Evolutionary conservation across 2,797 vertebrate genomes (phyloP).

Genomic region (Tragelaphus eurycerus): DNA sequence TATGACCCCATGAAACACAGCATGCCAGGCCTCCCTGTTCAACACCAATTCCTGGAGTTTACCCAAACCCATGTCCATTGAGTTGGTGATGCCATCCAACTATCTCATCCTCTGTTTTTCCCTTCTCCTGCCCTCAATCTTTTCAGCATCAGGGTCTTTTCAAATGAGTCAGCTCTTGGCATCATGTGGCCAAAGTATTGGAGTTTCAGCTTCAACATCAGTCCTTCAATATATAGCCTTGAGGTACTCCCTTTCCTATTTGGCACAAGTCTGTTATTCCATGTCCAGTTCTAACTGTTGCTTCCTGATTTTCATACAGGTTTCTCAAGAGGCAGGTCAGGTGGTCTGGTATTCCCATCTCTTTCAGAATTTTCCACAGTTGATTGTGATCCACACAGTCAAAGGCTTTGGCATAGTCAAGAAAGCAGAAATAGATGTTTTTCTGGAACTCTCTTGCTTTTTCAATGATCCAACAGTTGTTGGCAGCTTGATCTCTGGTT

Average conservation of each 20-base stretch:
- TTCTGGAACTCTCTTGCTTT: background rate
- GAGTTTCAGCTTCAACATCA: too few relatives aligned
- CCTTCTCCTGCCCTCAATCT: too few relatives aligned
- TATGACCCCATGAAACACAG: too few relatives aligned
- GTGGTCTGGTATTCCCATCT: background rate
- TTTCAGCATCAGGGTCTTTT: too few relatives aligned
- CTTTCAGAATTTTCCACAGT: background rate
- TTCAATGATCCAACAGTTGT: accelerated
- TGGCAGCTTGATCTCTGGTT: too few relatives aligned
- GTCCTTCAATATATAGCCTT: background rate
- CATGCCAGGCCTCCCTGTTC: too few relatives aligned
- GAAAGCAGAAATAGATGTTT: background rate
- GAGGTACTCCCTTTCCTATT: background rate
- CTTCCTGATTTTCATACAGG: background rate
- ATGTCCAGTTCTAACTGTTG: background rate
- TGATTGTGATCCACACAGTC: background rate
- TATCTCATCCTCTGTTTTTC: too few relatives aligned
- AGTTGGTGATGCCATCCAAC: too few relatives aligned
- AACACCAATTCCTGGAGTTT: too few relatives aligned
- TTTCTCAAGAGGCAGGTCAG: background rate
- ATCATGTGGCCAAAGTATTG: too few relatives aligned
- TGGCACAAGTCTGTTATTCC: background rate
- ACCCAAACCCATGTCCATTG: too few relatives aligned
- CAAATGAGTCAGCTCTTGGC: too few relatives aligned
- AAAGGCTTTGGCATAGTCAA: background rate